phyloP scores from a whole-genome alignment of 2,113 vertebrate genomes.

The Lophura nycthemera region DNA sequence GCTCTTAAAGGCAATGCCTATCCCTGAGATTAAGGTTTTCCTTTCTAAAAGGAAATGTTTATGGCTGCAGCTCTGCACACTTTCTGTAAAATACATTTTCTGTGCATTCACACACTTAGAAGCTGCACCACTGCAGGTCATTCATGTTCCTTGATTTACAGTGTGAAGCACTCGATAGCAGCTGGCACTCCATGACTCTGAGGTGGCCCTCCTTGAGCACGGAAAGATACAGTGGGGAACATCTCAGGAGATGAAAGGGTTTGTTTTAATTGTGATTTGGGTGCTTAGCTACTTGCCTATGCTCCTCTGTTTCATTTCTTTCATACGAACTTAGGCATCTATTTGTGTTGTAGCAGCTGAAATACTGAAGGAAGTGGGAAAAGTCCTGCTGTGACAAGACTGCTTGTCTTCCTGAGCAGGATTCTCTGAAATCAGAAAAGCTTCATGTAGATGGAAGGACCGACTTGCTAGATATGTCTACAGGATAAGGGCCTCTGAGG shows the following conservation, averaged over 20 bases:
- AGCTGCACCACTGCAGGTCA: background rate
- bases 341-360: background rate
- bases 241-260: background rate
- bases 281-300: background rate
- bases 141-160: background rate
- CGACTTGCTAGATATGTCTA: conserved; percentile 5
- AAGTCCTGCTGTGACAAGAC: background rate
- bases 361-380: background rate
- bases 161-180: rapidly evolving
- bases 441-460: background rate
- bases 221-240: background rate
- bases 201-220: rapidly evolving
- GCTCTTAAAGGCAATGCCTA: background rate
- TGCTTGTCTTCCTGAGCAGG: background rate
- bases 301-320: background rate
- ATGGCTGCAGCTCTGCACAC: background rate
- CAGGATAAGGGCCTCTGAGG: conserved; percentile 39
- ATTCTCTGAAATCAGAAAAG: background rate
- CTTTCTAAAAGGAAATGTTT: background rate
- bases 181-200: background rate
- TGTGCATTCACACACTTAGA: background rate
- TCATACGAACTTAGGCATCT: background rate
- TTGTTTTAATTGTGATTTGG: background rate
- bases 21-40: background rate
- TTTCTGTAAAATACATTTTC: background rate